phyloP scores from a whole-genome alignment of 2,888 invertebrate species.

The Melinaea menophilus region DNA sequence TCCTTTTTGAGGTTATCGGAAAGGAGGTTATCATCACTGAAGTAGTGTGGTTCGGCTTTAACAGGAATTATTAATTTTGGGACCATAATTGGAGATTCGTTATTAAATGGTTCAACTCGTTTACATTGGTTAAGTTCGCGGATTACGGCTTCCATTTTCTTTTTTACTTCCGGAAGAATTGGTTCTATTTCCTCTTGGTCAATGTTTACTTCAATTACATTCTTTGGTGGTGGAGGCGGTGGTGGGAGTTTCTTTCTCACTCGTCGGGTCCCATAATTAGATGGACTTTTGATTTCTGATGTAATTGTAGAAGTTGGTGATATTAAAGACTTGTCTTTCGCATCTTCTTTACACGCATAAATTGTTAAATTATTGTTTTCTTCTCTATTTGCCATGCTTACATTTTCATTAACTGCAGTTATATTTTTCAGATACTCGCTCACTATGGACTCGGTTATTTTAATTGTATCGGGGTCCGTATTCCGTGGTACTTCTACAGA shows the following conservation, averaged over 20 bases:
- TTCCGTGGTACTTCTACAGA: slow-evolving; percentile 39
- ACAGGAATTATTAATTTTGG: slow-evolving; percentile 72
- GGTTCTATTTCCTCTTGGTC: slow-evolving; percentile 51
- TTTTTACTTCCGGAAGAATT: slow-evolving; percentile 75
- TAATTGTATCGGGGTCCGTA: slow-evolving; percentile 36
- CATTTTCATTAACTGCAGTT: slow-evolving; percentile 18
- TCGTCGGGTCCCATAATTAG: slow-evolving; percentile 55
- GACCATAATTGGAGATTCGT: slow-evolving; percentile 50
- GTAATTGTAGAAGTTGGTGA: slow-evolving; percentile 15
- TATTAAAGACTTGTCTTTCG: slow-evolving; percentile 20
- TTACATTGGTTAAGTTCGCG: slow-evolving; percentile 72
- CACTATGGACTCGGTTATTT: slow-evolving; percentile 35
- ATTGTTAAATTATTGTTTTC: slow-evolving; percentile 14
- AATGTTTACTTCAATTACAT: slow-evolving; percentile 32
- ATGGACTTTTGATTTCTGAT: slow-evolving; percentile 46
- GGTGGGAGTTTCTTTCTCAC: slow-evolving; percentile 67
- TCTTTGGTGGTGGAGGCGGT: slow-evolving; percentile 63
- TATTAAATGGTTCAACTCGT: slow-evolving; percentile 57
- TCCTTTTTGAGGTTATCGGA: slow-evolving; percentile 48
- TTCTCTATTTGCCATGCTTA: slow-evolving; percentile 1
- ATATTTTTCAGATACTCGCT: slow-evolving; percentile 37
- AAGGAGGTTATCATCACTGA: slow-evolving; percentile 60
- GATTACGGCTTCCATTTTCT: slow-evolving; percentile 80
- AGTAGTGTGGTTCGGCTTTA: slow-evolving; percentile 62
- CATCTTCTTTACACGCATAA: slow-evolving; percentile 12